Evolutionary conservation across 2,797 vertebrate genomes (phyloP).

Genomic region (Trachurus trachurus): DNA sequence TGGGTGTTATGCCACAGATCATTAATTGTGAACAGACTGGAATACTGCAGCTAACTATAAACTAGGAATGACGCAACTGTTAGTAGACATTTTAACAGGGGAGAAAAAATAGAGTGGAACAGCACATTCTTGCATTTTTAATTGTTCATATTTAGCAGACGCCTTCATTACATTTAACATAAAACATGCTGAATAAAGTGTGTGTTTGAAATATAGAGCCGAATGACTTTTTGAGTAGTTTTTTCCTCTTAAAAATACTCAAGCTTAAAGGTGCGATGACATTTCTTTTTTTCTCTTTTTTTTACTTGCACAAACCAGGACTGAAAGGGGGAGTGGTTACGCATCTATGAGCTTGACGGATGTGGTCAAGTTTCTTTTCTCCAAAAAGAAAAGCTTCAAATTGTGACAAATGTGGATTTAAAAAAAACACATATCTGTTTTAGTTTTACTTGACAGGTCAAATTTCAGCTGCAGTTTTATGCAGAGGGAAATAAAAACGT

Average conservation of each 20-base stretch:
- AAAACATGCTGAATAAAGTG: neutral
- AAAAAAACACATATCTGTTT: conserved; percentile 8
- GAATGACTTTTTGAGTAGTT: conserved; percentile 1
- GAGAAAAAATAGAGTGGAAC: conserved; percentile 19
- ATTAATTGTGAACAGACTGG: conserved; percentile 78
- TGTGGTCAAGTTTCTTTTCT: conserved; percentile 10
- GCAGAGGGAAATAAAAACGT: conserved; percentile 22
- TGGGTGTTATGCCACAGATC: conserved; percentile 84
- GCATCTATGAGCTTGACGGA: conserved; percentile 4
- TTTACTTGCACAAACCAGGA: conserved; percentile 19
- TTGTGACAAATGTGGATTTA: neutral
- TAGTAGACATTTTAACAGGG: conserved; percentile 52
- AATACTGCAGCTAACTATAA: conserved; percentile 68
- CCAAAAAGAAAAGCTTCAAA: conserved; percentile 12
- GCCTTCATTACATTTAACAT: conserved; percentile 26
- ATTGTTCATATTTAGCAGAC: conserved; percentile 34
- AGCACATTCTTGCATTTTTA: conserved; percentile 17
- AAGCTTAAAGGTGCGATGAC: conserved; percentile 25
- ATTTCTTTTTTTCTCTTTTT: conserved; percentile 36
- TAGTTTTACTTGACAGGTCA: neutral
- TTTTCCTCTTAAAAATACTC: conserved; percentile 11
- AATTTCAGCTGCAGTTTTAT: conserved; percentile 6
- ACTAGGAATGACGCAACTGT: conserved; percentile 66
- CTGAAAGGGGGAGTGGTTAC: conserved; percentile 48
- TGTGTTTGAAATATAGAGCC: conserved; percentile 23